phyloP scores from a whole-genome alignment of 2,888 invertebrate genomes.

The Scaptomyza cyrtandrae region DNA sequence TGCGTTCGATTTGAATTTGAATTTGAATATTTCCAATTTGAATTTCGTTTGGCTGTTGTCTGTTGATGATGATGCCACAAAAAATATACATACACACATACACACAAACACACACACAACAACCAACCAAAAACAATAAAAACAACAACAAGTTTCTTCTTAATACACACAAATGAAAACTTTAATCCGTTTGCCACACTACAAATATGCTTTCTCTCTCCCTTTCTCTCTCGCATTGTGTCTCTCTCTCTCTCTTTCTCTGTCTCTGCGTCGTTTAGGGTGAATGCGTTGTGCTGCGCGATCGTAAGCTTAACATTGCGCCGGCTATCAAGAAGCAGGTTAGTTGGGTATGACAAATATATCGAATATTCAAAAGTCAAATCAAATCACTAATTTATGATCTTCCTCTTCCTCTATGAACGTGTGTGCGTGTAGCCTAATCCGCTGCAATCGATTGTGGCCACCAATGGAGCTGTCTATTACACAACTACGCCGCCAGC shows the following conservation, averaged over 20 bases:
- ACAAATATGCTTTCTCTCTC: constrained; percentile 33
- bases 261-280: constrained; percentile 84
- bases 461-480: constrained; percentile 85
- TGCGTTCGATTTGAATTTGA: constrained; percentile 74
- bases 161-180: constrained; percentile 15
- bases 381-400: background rate
- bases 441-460: constrained; percentile 83
- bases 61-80: constrained; percentile 66
- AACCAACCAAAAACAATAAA: constrained; percentile 2
- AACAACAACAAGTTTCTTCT: constrained; percentile 31
- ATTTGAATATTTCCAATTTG: constrained; percentile 62
- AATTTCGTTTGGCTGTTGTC: constrained; percentile 77
- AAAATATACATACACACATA: constrained; percentile 22
- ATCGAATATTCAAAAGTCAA: background rate
- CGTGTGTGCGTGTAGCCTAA: constrained; percentile 37
- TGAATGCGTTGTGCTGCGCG: constrained; percentile 91
- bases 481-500: constrained; percentile 85
- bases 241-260: constrained; percentile 30
- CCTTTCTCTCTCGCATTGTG: constrained; percentile 15
- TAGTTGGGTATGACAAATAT: constrained; percentile 51
- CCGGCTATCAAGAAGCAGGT: constrained; percentile 94
- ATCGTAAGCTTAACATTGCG: constrained; percentile 93
- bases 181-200: constrained; percentile 31
- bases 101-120: constrained; percentile 10
- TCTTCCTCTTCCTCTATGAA: too few relatives aligned